Percentiles rank a stretch among this genome's conserved stretches.
Evolutionary conservation across 2,113 vertebrate species (phyloP).

Genomic region (Halichoeres trimaculatus): DNA sequence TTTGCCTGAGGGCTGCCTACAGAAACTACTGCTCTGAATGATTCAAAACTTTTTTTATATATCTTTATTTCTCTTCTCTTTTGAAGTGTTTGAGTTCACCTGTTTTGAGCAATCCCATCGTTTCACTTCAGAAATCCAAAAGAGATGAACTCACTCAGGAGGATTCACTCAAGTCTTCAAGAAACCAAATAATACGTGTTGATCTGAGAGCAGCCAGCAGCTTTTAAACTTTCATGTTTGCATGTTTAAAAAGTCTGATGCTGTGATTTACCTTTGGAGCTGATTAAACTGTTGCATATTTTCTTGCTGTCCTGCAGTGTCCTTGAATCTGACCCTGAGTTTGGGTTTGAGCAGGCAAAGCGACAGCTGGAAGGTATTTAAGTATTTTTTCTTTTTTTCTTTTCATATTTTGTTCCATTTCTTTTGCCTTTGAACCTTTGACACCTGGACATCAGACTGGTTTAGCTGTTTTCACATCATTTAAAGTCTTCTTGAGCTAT

Average conservation of each 20-base stretch:
- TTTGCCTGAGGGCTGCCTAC: neutral
- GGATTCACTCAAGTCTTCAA: too few relatives aligned
- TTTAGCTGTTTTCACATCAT: neutral
- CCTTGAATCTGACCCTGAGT: slow-evolving; percentile 93
- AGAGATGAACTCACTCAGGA: too few relatives aligned
- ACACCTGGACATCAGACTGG: neutral
- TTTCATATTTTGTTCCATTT: neutral
- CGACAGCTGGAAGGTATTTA: slow-evolving; percentile 91
- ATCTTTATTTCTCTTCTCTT: too few relatives aligned
- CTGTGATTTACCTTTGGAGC: neutral
- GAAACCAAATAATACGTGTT: neutral
- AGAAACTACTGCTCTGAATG: too few relatives aligned
- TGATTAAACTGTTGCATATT: neutral
- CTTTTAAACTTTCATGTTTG: neutral
- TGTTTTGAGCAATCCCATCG: too few relatives aligned
- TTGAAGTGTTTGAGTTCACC: too few relatives aligned
- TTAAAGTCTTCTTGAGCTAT: too few relatives aligned
- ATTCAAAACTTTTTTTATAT: too few relatives aligned
- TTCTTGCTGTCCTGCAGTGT: slow-evolving; percentile 80
- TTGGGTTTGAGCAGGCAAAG: slow-evolving; percentile 97
- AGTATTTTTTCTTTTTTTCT: neutral
- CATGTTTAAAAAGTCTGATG: neutral
- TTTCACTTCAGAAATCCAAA: too few relatives aligned
- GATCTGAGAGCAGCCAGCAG: neutral
- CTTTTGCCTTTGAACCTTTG: neutral